Conservation (phyloP, 2,797 vertebrate species). For the Adelosebastes latens region DNA sequence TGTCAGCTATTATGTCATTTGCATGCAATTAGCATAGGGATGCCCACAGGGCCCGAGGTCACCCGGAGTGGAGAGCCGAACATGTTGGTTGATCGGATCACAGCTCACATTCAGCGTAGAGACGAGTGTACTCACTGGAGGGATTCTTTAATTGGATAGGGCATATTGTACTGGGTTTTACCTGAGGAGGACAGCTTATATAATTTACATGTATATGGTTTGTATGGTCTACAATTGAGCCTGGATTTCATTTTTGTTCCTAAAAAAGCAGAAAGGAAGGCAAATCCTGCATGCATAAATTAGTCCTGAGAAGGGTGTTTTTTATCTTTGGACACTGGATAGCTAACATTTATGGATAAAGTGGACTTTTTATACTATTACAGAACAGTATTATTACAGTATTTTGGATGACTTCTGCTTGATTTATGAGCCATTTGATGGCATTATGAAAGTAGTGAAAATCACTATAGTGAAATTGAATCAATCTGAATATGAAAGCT, state of each 20-base stretch:
- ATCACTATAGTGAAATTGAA: background rate
- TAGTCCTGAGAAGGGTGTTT: background rate
- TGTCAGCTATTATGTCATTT: slow-evolving; percentile 80
- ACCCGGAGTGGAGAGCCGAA: slow-evolving; percentile 47
- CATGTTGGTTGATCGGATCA: slow-evolving; percentile 53
- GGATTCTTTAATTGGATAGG: slow-evolving; percentile 58
- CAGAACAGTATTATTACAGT: background rate
- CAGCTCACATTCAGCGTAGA: slow-evolving; percentile 60
- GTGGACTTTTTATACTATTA: background rate
- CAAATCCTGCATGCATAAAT: background rate
- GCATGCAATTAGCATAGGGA: slow-evolving; percentile 82
- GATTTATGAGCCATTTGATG: background rate
- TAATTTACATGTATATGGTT: slow-evolving; percentile 40
- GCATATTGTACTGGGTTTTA: slow-evolving; percentile 49
- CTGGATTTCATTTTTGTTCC: background rate
- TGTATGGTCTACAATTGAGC: background rate
- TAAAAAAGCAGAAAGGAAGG: background rate
- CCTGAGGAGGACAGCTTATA: slow-evolving; percentile 47
- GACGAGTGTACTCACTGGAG: slow-evolving; percentile 73
- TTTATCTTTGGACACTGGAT: background rate
- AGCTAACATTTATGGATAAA: background rate
- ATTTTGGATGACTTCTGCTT: background rate
- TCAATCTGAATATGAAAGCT: background rate
- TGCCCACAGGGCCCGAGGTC: slow-evolving; percentile 66
- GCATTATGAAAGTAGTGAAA: background rate